Conservation (phyloP, 2,113 vertebrate species). For the Hemichromis elongatus region DNA sequence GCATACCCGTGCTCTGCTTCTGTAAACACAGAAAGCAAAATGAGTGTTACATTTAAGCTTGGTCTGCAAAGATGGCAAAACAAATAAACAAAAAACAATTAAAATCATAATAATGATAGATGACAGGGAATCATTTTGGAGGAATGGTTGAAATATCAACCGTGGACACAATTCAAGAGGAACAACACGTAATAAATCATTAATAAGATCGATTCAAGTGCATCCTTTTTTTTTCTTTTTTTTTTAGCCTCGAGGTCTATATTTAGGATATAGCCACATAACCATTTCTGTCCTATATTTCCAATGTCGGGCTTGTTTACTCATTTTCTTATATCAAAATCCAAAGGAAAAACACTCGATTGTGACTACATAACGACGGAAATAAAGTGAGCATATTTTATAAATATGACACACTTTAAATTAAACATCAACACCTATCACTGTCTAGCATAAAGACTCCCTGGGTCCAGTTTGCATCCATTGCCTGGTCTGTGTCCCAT, state of each 20-base stretch:
- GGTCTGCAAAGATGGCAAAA: neutral
- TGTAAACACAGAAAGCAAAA: constrained; percentile 74
- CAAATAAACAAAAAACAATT: neutral
- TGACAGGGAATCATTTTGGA: neutral
- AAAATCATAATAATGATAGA: neutral
- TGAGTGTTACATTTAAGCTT: constrained; percentile 1
- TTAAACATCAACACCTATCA: neutral
- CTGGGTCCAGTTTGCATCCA: constrained; percentile 28
- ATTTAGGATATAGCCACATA: neutral
- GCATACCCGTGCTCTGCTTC: constrained; percentile 99
- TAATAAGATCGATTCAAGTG: neutral
- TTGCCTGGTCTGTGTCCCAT: constrained; percentile 24
- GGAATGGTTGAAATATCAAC: neutral
- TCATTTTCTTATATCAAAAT: neutral
- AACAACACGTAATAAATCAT: neutral
- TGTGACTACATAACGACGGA: neutral
- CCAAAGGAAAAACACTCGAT: neutral
- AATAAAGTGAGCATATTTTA: neutral
- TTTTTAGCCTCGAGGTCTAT: neutral
- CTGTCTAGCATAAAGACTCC: neutral
- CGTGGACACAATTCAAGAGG: neutral
- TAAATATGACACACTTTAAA: neutral
- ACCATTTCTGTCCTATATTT: neutral
- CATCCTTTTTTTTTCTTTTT: neutral
- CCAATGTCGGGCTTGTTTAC: constrained; percentile 46